Base-by-base conservation (phyloP, 2,888 invertebrate species). In the Brachypalpus laphriformis region DNA sequence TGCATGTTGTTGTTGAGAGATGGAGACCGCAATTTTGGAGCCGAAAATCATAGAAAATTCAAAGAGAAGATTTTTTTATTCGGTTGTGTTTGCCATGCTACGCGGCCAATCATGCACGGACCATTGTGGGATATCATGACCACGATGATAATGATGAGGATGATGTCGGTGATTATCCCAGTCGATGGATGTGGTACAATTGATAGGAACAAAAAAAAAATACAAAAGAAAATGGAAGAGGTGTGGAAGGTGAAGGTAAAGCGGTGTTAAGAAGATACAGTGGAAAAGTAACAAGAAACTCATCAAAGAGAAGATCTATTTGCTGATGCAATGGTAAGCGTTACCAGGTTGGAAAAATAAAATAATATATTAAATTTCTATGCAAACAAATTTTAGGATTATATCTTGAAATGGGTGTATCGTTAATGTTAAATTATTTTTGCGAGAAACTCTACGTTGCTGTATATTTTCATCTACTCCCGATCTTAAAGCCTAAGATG, bases 141-240 rank as follows among this genome's bases (percentile, higher is more conserved):
- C 65, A 37, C 68, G 74, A 83, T 49, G 66, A 78, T 83, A 74
- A 83, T 78, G 54, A 77, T 57, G 77, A 71, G 82, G 78, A 83
- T 83, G 82, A 83, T 83, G 74, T 56, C 68, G 74, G 82, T 83
- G 68, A 83, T 83, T 83, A 83, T 83, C 68, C 20, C 56, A 74
- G 68, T 83, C 82, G 78, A 57, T 72, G 59, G 66, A 74, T 63
- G 45, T 66, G 77, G 65, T 68, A 40, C 59, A 18, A 77, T 45
- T 68, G 76, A 54, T 45, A 37, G 68, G 18, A 59, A 56, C 45
- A 49, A 66, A 45, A 49, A 42, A 74, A 51, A 47, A 75, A 75
- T 20, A 74, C 25, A 42, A 22, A 59, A 28, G 9, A 49, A 18
- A 16, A 40, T 18, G 16, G 31, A 37, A 31, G n/a, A n/a, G n/a